Evolutionary conservation across 2,888 invertebrate species (phyloP), one percentile per base, ranked within the genome.

Genomic region (Oegoconia quadripuncta): DNA sequence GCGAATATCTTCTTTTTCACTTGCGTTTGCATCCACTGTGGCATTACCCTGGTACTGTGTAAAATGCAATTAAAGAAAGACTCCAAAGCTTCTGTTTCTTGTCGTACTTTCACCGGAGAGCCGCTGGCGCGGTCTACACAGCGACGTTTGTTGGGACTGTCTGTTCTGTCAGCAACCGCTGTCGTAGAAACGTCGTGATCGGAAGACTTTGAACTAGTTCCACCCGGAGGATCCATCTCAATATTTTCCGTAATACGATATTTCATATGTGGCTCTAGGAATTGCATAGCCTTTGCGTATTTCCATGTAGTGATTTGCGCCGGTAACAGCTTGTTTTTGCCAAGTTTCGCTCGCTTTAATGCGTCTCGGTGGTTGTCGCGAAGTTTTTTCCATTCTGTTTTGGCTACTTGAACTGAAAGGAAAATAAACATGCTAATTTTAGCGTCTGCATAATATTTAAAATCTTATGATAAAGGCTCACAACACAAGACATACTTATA

Each of bases 291-390:
- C 50, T 83, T 86, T 8, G 83, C 84, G 40, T 84, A 86, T 46
- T 86, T 86, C 84, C 84, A 86, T 6, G 83, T 86, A 1, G 84
- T 86, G 17, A 86, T 77, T 50, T 83, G 83, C 15, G 84, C 82
- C 0, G 84, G 84, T 25, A 84, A 50, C 34, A 84, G 56, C 59
- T 84, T 83, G 44, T 84, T 84, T 46, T 80, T 83, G 3, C 84
- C 84, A 3, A 84, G 60, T 48, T 84, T 84, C 0, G 84, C 84
- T 46, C 84, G 63, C 44, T 83, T 84, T 5, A 84, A 60, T 2
- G 84, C 84, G 44, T 84, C 83, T 15, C 84, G 54, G 39, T 86
- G 84, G 44, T 83, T 84, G 48, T 84, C 84, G 1, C 84, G 69
- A 15, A 86, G 67, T 50, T 79, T 81, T 37, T 82, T 77, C 84